These are phyloP conservation scores for Patella pellucida DNA, from an alignment of 2,888 invertebrate genomes.

Conservation along the genomic window DNA sequence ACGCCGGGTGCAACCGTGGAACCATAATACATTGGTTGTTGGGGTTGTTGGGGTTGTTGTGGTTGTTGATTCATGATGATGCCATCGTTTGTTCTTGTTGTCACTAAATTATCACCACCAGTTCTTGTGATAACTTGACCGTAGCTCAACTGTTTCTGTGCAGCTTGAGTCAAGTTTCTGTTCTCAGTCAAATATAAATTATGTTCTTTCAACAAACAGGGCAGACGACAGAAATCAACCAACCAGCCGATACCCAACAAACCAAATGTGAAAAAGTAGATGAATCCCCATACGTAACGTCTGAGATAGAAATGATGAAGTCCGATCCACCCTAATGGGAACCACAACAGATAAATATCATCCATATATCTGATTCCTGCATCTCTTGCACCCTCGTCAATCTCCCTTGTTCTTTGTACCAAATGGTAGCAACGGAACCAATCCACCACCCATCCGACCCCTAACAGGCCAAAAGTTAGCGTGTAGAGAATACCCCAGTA, in stretches of 20 bases:
- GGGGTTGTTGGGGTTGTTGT: too few species aligned
- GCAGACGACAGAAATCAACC: constrained; percentile 48
- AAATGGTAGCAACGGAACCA: constrained; percentile 50
- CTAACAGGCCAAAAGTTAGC: constrained; percentile 27
- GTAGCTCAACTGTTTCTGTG: neutral
- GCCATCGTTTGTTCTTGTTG: neutral
- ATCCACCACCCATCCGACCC: constrained; percentile 54
- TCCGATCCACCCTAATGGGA: constrained; percentile 44
- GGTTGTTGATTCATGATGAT: too few species aligned
- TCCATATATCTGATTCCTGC: constrained; percentile 39
- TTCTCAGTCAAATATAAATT: constrained; percentile 31
- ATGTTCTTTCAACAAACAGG: constrained; percentile 43
- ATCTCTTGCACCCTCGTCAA: constrained; percentile 15
- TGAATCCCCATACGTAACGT: constrained; percentile 47
- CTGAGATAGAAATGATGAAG: constrained; percentile 47
- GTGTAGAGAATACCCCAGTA: constrained; percentile 32
- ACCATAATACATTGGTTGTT: too few species aligned
- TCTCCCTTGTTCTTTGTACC: constrained; percentile 44
- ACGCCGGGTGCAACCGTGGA: too few species aligned
- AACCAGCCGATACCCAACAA: constrained; percentile 52
- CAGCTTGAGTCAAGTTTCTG: neutral
- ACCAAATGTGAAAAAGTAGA: constrained; percentile 53
- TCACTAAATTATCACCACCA: neutral
- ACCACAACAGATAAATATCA: constrained; percentile 51
- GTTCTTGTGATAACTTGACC: constrained; percentile 2